A percentile compares a stretch with the other conserved stretches of the same genome.
Evolutionary conservation across 1,140 invertebrate genomes (phyloP).

Genomic region (Papilio machaon): DNA sequence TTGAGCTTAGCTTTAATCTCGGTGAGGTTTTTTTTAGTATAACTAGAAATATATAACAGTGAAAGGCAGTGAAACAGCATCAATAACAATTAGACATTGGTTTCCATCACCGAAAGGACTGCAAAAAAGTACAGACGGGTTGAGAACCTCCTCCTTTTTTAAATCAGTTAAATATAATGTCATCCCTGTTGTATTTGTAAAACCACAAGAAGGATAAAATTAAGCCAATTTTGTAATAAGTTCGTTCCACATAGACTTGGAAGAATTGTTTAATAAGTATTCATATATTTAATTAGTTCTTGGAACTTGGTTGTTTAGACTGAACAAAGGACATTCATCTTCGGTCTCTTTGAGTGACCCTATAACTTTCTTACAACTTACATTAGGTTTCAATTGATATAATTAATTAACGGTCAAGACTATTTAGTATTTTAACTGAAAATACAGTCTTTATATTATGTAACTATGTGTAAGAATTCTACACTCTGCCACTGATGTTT

Average conservation of each 20-base stretch:
- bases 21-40: not conserved
- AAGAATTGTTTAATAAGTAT: not conserved
- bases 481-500: constrained; percentile 3
- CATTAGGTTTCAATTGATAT: not conserved
- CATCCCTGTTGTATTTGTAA: too few species aligned
- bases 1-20: constrained; percentile 17
- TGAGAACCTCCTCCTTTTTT: too few species aligned
- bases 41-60: not conserved
- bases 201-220: not conserved
- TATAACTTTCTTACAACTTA: not conserved
- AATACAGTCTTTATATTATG: not conserved
- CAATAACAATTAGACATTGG: too few species aligned
- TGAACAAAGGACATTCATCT: not conserved
- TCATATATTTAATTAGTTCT: not conserved
- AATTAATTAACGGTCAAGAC: not conserved
- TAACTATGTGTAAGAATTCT: not conserved
- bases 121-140: too few species aligned
- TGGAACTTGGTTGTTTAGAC: not conserved
- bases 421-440: not conserved
- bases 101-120: too few species aligned
- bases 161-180: too few species aligned
- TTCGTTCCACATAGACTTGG: too few species aligned
- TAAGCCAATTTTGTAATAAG: not conserved
- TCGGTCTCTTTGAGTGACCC: not conserved
- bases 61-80: not conserved